Conservation (phyloP, 2,797 vertebrate species). For the Echiichthys vipera region DNA sequence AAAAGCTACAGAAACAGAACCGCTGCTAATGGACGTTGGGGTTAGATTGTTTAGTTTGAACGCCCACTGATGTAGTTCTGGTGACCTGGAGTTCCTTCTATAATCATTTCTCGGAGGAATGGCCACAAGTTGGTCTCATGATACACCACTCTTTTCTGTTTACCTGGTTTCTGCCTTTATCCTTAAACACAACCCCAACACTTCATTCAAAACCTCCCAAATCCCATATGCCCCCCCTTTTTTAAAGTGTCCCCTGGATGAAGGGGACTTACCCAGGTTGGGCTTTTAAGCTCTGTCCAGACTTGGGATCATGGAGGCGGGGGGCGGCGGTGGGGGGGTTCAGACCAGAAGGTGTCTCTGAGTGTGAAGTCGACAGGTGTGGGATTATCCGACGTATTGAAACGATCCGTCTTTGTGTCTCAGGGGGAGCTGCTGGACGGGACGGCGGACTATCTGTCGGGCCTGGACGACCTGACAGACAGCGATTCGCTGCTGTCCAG, state of each 20-base stretch:
- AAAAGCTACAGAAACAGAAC: no score
- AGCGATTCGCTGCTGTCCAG: constrained; percentile 97
- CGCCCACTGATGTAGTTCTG: no score
- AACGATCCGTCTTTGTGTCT: constrained; percentile 78
- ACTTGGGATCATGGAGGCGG: constrained; percentile 72
- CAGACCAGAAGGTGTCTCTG: constrained; percentile 62
- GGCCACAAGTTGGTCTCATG: no score
- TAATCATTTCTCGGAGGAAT: no score
- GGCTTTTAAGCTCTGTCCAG: constrained; percentile 82
- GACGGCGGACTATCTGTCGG: constrained; percentile 96
- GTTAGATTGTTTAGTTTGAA: no score
- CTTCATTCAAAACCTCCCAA: background rate
- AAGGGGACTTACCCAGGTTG: constrained; percentile 73
- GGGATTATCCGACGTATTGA: constrained; percentile 68
- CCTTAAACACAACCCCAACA: background rate
- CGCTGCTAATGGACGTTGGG: no score
- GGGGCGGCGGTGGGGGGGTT: background rate
- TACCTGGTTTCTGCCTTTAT: background rate
- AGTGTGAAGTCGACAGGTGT: constrained; percentile 72
- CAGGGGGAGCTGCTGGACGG: constrained; percentile 97
- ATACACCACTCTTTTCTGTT: no score
- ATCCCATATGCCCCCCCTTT: constrained; percentile 55
- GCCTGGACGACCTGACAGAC: constrained; percentile 96
- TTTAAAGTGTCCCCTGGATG: constrained; percentile 50
- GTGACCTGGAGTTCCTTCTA: no score